These are phyloP conservation scores for Corydoras maculifer DNA, from an alignment of 2,113 vertebrate species.

Conservation along the genomic window DNA sequence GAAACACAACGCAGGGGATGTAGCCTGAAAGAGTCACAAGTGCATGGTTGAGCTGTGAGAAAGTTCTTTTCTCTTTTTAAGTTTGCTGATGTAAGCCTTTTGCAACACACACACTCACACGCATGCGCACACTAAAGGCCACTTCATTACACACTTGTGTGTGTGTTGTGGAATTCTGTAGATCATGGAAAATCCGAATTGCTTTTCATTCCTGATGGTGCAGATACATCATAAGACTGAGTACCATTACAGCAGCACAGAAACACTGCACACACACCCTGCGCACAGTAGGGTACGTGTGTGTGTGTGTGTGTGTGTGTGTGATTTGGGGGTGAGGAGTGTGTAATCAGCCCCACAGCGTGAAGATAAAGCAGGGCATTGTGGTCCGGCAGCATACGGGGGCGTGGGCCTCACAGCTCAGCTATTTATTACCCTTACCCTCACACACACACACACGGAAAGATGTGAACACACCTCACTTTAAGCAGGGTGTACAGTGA, in stretches of 20 bases:
- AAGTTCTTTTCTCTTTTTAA: conserved; percentile 14
- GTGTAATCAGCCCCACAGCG: conserved; percentile 23
- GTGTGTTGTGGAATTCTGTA: no score
- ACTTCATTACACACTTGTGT: no score
- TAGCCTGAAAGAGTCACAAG: no score
- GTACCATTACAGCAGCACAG: neutral
- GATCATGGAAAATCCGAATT: no score
- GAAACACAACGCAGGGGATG: neutral
- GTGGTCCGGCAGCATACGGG: conserved; percentile 9
- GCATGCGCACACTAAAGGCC: conserved; percentile 1
- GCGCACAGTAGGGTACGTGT: neutral
- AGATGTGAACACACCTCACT: no score
- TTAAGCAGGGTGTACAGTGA: no score
- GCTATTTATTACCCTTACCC: conserved; percentile 18
- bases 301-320: conserved; percentile 13
- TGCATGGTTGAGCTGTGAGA: neutral
- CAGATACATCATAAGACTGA: no score
- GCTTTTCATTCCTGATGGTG: no score
- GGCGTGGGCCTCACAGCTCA: conserved; percentile 13
- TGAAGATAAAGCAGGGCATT: conserved; percentile 37
- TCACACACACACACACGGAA: neutral
- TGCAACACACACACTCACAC: conserved; percentile 5
- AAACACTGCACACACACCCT: conserved; percentile 2
- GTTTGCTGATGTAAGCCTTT: conserved; percentile 24
- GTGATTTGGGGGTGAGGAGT: neutral